A percentile compares a stretch with the other conserved stretches of the same genome.
Evolutionary conservation across 2,797 vertebrate species (phyloP).

Genomic region (Enteromius mattozi): DNA sequence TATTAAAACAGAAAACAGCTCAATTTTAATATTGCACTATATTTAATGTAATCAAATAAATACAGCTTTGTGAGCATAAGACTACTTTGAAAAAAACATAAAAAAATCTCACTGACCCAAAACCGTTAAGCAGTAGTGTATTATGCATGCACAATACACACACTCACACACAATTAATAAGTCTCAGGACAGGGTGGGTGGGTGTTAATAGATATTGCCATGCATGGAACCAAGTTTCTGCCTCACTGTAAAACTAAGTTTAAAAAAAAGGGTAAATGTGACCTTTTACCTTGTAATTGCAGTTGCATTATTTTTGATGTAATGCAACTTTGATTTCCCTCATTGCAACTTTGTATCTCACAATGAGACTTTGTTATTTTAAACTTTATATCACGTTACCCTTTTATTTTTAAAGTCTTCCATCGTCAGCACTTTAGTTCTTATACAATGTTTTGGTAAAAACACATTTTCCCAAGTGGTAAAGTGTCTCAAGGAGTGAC

Average conservation of each 20-base stretch:
- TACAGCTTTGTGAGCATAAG: not conserved
- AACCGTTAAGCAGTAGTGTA: not conserved
- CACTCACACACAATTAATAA: not conserved
- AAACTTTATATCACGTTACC: not conserved
- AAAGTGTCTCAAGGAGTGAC: not conserved
- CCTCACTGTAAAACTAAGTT: not conserved
- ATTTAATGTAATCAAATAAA: not conserved
- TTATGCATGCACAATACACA: not conserved
- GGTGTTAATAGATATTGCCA: not conserved
- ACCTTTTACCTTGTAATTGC: not conserved
- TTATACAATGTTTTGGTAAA: not conserved
- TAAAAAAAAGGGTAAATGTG: not conserved
- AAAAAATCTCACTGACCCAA: not conserved
- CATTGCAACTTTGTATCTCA: not conserved
- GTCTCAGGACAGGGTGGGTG: not conserved
- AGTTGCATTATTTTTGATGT: not conserved
- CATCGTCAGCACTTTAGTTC: not conserved
- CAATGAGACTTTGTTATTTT: not conserved
- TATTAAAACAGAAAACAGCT: not conserved
- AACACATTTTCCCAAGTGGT: not conserved
- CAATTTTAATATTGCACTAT: not conserved
- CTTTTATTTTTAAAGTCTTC: not conserved
- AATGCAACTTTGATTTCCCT: not conserved
- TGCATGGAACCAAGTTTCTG: not conserved
- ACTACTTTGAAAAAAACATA: not conserved